Percentiles rank a stretch among this genome's conserved stretches.
Evolutionary conservation across 2,888 invertebrate species (phyloP).

Genomic region (Stomorhina lunata): DNA sequence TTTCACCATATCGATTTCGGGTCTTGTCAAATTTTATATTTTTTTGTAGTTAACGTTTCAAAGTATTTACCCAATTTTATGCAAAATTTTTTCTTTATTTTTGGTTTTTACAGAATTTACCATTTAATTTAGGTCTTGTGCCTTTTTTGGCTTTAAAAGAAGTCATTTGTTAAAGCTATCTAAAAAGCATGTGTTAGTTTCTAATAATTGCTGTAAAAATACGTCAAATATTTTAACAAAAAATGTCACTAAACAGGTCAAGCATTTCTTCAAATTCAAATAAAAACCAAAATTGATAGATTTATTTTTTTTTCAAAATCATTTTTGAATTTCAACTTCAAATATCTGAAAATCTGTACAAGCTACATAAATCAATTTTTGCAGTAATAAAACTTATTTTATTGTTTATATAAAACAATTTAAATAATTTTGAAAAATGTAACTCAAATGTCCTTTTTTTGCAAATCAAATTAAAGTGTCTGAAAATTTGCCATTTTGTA

Average conservation of each 20-base stretch:
- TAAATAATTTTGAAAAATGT: too few relatives aligned
- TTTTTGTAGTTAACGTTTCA: neutral
- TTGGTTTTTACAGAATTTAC: conserved; percentile 29
- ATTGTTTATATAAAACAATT: too few relatives aligned
- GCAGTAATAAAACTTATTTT: too few relatives aligned
- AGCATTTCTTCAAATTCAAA: conserved; percentile 20
- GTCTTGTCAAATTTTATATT: conserved; percentile 19
- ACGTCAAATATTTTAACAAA: conserved; percentile 22
- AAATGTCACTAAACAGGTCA: neutral
- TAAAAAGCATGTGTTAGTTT: neutral
- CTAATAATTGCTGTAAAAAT: conserved; percentile 20
- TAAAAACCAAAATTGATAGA: too few relatives aligned
- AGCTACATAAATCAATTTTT: too few relatives aligned
- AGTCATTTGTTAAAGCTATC: neutral
- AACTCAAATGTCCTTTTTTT: neutral
- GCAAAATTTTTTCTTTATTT: neutral
- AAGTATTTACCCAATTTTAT: conserved; percentile 30
- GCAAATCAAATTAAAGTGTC: too few relatives aligned
- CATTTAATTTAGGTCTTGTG: neutral
- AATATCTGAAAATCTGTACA: too few relatives aligned
- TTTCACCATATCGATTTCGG: conserved; percentile 58
- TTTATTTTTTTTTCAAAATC: neutral
- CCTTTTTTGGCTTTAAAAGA: neutral
- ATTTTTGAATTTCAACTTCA: too few relatives aligned
- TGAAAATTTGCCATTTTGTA: too few relatives aligned